Evolutionary conservation across 2,113 vertebrate genomes (phyloP).

Genomic region (Daboia siamensis): DNA sequence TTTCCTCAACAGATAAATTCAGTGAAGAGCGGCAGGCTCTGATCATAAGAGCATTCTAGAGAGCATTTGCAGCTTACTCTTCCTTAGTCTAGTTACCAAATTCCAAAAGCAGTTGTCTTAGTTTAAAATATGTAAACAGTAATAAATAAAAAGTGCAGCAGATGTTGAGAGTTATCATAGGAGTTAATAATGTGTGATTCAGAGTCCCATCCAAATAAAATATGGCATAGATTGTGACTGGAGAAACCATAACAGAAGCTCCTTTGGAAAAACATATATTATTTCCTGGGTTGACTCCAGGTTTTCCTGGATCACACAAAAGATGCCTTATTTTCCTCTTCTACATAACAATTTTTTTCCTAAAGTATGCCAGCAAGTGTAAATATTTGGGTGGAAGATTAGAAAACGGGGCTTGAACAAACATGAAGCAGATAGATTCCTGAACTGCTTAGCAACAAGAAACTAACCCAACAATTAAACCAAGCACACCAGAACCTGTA

Average conservation of each 20-base stretch:
- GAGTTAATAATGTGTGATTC: constrained; percentile 8
- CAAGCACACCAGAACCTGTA: background rate
- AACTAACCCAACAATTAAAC: background rate
- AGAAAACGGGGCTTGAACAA: background rate
- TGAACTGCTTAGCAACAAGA: too few species aligned
- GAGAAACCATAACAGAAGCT: background rate
- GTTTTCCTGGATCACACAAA: background rate
- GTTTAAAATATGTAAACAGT: background rate
- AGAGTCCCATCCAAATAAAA: background rate
- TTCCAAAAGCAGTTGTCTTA: background rate
- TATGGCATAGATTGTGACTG: background rate
- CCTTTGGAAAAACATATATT: background rate
- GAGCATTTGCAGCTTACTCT: background rate
- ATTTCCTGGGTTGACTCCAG: background rate
- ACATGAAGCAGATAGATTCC: background rate
- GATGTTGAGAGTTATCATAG: background rate
- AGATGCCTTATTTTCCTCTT: background rate
- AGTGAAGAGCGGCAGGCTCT: background rate
- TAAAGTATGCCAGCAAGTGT: background rate
- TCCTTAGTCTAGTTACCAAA: background rate
- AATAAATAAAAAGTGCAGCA: background rate
- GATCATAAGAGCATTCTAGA: background rate
- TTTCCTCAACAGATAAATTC: background rate
- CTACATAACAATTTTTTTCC: background rate
- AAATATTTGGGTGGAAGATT: background rate